A percentile compares a stretch with the other conserved stretches of the same genome.
Evolutionary conservation across 2,797 vertebrate genomes (phyloP).

Genomic region (Avahi laniger): DNA sequence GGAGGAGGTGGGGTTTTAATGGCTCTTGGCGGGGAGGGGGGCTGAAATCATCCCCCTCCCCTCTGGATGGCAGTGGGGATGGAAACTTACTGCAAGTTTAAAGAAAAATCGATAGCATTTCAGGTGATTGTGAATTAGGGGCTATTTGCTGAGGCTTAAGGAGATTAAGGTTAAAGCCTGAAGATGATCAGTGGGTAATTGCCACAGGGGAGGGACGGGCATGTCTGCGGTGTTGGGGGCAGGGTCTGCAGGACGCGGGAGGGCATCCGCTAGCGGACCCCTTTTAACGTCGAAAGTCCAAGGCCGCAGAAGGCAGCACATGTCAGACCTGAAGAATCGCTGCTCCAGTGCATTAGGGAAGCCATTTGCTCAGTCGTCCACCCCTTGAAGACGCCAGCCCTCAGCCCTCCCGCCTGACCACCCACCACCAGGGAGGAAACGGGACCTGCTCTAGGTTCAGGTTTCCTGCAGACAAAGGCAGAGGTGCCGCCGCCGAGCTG

Average conservation of each 20-base stretch:
- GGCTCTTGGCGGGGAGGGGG: not conserved
- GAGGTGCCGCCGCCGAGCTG: not conserved
- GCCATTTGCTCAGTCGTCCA: not conserved
- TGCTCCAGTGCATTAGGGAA: fast-evolving
- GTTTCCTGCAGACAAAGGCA: not conserved
- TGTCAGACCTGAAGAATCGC: not conserved
- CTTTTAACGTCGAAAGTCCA: not conserved
- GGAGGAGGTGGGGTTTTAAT: not conserved
- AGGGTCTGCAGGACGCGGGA: not conserved
- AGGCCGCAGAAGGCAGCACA: fast-evolving
- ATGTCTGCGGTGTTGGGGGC: not conserved
- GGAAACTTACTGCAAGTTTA: constrained; percentile 8
- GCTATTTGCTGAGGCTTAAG: constrained; percentile 46
- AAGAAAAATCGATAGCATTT: constrained; percentile 38
- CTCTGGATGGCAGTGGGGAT: not conserved
- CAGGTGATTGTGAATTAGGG: constrained; percentile 56
- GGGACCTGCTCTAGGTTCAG: not conserved
- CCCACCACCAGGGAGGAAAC: not conserved
- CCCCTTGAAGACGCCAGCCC: not conserved
- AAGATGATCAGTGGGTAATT: constrained; percentile 38
- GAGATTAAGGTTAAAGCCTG: constrained; percentile 41
- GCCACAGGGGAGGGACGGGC: fast-evolving
- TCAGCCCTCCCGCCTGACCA: not conserved
- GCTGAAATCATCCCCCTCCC: not conserved
- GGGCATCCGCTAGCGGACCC: fast-evolving